Percentiles rank a stretch among this genome's conserved stretches.
Conservation (phyloP, 2,888 invertebrate genomes). For the Sphaeridia pumilis region DNA sequence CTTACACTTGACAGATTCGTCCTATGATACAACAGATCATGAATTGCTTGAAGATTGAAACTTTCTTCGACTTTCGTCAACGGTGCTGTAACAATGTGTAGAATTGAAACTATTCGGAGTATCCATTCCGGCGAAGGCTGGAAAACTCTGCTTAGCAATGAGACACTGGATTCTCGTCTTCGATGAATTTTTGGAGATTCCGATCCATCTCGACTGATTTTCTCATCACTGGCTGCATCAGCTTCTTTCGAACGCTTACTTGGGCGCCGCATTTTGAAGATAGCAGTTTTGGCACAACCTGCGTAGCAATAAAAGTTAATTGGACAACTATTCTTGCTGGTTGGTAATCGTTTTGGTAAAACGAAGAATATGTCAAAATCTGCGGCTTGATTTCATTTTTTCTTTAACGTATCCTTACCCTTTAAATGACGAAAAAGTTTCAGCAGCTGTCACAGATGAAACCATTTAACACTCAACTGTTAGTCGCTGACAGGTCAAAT, state of each 20-base stretch:
- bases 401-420: too few relatives aligned
- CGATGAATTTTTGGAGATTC: background rate
- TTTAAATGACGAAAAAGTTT: too few relatives aligned
- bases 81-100: conserved; percentile 76
- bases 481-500: too few relatives aligned
- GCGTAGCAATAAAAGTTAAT: too few relatives aligned
- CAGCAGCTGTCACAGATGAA: too few relatives aligned
- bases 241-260: background rate
- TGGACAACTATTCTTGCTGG: too few relatives aligned
- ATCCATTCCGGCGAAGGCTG: conserved; percentile 25
- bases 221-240: background rate
- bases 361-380: too few relatives aligned
- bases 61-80: conserved; percentile 99
- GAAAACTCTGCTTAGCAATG: background rate
- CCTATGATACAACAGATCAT: conserved; percentile 85
- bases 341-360: too few relatives aligned
- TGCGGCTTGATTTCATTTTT: too few relatives aligned
- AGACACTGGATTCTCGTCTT: background rate
- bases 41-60: conserved; percentile 95
- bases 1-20: conserved; percentile 70
- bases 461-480: too few relatives aligned
- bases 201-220: background rate
- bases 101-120: conserved; percentile 37
- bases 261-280: background rate
- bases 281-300: too few relatives aligned